Percentiles rank a stretch among this genome's conserved stretches.
phyloP scores from a whole-genome alignment of 1,140 invertebrate species.

The Panagrolaimus sp. region DNA sequence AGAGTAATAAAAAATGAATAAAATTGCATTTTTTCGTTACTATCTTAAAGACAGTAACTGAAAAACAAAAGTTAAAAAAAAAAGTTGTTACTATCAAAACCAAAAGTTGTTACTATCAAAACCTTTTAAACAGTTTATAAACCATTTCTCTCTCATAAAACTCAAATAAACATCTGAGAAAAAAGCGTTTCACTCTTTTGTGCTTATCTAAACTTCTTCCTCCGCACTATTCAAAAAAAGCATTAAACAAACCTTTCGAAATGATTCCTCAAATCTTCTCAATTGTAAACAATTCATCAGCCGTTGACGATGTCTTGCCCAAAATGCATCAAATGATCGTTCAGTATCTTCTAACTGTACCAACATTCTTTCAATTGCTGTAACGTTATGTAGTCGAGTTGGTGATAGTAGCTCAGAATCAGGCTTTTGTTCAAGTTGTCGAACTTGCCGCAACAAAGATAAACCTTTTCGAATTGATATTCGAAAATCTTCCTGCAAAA shows the following conservation, averaged over 20 bases:
- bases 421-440: conserved; percentile 55
- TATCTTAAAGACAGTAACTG: no score
- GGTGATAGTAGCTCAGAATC: conserved; percentile 59
- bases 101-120: no score
- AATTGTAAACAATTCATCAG: conserved; percentile 80
- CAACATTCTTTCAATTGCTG: conserved; percentile 81
- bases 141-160: no score
- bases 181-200: no score
- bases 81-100: no score
- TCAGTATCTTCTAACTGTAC: conserved; percentile 91
- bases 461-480: conserved; percentile 51
- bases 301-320: conserved; percentile 78
- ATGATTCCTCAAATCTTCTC: conserved; percentile 80
- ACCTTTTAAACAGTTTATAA: no score
- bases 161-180: no score
- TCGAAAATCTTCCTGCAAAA: conserved; percentile 56
- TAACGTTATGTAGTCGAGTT: conserved; percentile 75
- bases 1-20: no score
- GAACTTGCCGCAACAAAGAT: conserved; percentile 59
- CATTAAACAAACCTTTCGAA: conserved; percentile 66
- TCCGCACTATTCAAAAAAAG: no score
- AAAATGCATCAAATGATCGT: conserved; percentile 83
- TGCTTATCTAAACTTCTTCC: no score
- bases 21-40: no score
- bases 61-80: no score